phyloP scores from a whole-genome alignment of 2,888 invertebrate genomes.

The Matsumyia berberina region DNA sequence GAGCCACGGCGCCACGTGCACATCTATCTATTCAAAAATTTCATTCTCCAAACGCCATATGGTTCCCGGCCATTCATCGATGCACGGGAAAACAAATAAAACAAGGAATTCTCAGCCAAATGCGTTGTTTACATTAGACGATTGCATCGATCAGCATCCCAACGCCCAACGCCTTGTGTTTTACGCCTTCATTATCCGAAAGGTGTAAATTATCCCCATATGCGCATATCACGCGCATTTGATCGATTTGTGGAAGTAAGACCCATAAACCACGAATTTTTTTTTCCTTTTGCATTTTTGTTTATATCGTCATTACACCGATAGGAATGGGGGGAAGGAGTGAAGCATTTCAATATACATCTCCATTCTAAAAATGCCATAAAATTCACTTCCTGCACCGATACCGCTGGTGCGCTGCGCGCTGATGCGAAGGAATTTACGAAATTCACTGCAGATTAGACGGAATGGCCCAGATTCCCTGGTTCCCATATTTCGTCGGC shows the following conservation, averaged over 20 bases:
- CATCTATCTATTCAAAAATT: background rate
- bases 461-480: slow-evolving; percentile 42
- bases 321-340: background rate
- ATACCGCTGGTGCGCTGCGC: background rate
- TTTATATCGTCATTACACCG: slow-evolving; percentile 37
- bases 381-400: slow-evolving; percentile 53
- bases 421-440: slow-evolving; percentile 31
- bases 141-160: slow-evolving; percentile 46
- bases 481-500: slow-evolving; percentile 37
- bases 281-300: slow-evolving; percentile 51
- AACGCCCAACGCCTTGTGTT: slow-evolving; percentile 26
- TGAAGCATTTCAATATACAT: slow-evolving; percentile 29
- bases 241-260: slow-evolving; percentile 39
- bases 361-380: slow-evolving; percentile 42
- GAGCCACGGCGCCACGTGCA: background rate
- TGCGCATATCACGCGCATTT: slow-evolving; percentile 27
- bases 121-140: slow-evolving; percentile 50
- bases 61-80: slow-evolving; percentile 33
- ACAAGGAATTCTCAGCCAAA: slow-evolving; percentile 27
- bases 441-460: slow-evolving; percentile 56
- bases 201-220: slow-evolving; percentile 47
- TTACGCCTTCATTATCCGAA: slow-evolving; percentile 15
- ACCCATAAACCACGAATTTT: slow-evolving; percentile 41
- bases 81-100: slow-evolving; percentile 43
- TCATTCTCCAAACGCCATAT: slow-evolving; percentile 17